phyloP scores from a whole-genome alignment of 2,113 vertebrate species.

The Seriola dumerili region DNA sequence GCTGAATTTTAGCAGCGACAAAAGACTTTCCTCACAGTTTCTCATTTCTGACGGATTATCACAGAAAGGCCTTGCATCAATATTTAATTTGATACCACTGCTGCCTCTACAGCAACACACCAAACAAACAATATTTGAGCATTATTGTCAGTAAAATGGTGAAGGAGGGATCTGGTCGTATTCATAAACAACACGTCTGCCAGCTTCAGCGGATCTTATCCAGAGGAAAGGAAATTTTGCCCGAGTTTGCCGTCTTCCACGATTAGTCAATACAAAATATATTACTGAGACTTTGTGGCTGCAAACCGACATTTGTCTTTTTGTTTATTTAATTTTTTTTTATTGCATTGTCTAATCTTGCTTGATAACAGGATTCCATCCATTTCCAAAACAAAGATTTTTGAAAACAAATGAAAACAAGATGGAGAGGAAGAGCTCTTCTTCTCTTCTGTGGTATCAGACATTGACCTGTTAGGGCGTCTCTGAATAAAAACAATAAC shows the following conservation, averaged over 20 bases:
- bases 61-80: conserved; percentile 57
- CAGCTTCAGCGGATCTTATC: conserved; percentile 45
- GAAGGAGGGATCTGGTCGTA: conserved; percentile 50
- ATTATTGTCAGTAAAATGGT: conserved; percentile 63
- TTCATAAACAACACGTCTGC: conserved; percentile 55
- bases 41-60: conserved; percentile 59
- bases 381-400: conserved; percentile 23
- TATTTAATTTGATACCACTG: conserved; percentile 61
- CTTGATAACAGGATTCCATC: conserved; percentile 29
- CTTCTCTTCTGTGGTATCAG: background rate
- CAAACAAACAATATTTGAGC: conserved; percentile 66
- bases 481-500: too few species aligned
- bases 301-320: conserved; percentile 35
- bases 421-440: background rate
- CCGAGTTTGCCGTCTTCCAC: background rate
- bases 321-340: background rate
- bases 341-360: conserved; percentile 6
- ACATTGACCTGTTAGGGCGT: too few species aligned
- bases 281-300: conserved; percentile 11
- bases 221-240: conserved; percentile 43
- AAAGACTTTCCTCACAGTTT: conserved; percentile 45
- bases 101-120: conserved; percentile 39
- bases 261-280: conserved; percentile 41
- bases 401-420: conserved; percentile 21
- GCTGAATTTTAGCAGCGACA: conserved; percentile 32